These are phyloP conservation scores for Antheraea assamensis DNA, from an alignment of 2,888 invertebrate species.

Conservation along the genomic window DNA sequence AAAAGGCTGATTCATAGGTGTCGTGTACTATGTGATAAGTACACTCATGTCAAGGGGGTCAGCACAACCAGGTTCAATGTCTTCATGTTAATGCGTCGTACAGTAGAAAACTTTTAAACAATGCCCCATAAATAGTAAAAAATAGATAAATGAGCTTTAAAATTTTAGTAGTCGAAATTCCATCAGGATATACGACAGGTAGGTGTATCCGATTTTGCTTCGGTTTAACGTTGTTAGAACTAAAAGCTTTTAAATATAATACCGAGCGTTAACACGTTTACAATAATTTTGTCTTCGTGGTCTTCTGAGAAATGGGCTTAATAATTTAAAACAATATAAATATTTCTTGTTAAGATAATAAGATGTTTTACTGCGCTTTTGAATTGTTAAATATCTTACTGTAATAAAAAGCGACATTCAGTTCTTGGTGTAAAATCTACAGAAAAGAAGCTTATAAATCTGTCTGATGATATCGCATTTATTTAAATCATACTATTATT, in stretches of 20 bases:
- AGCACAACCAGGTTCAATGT: conserved; percentile 69
- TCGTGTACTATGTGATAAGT: conserved; percentile 42
- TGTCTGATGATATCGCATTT: conserved; percentile 42
- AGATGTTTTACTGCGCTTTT: neutral
- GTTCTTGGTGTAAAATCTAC: neutral
- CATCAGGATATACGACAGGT: conserved; percentile 33
- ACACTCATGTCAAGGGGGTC: conserved; percentile 61
- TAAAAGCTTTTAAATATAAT: conserved; percentile 24
- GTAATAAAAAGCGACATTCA: conserved; percentile 4
- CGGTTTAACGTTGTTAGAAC: conserved; percentile 19
- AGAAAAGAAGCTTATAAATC: conserved; percentile 40
- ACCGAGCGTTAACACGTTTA: conserved; percentile 1
- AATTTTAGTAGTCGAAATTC: conserved; percentile 54
- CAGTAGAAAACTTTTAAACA: conserved; percentile 64
- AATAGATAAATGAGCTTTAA: conserved; percentile 59
- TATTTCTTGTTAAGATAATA: conserved; percentile 3
- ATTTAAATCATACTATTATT: conserved; percentile 71
- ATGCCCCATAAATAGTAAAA: conserved; percentile 60
- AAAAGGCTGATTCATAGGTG: conserved; percentile 63
- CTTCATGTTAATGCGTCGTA: conserved; percentile 60
- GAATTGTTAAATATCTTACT: conserved; percentile 5
- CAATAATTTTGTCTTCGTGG: conserved; percentile 2
- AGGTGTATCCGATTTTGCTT: conserved; percentile 25
- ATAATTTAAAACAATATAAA: conserved; percentile 9
- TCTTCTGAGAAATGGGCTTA: conserved; percentile 5